Evolutionary conservation across 2,888 invertebrate genomes (phyloP).

Genomic region (Trachelus tabidus): DNA sequence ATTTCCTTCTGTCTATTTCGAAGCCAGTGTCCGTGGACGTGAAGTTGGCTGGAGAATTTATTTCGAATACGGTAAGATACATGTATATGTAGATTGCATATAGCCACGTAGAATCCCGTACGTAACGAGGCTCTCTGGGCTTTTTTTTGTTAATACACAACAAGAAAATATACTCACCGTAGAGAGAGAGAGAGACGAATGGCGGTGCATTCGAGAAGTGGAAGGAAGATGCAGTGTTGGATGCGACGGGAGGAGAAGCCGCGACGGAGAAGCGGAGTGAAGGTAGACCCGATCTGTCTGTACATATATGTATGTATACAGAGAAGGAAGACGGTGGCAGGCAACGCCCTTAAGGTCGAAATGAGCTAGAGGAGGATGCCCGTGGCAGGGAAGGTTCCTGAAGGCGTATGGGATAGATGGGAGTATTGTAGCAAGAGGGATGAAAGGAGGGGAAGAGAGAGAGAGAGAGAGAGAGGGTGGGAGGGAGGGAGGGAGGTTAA

Average conservation of each 20-base stretch:
- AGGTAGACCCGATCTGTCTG: neutral
- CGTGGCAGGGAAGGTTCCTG: slow-evolving; percentile 2
- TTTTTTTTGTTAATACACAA: neutral
- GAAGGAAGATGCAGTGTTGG: neutral
- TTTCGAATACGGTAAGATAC: neutral
- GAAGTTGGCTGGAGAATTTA: neutral
- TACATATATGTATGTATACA: neutral
- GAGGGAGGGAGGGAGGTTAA: slow-evolving; percentile 21
- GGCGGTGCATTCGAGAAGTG: neutral
- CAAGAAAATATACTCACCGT: neutral
- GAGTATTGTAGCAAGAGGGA: slow-evolving; percentile 9
- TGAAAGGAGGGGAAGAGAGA: slow-evolving; percentile 23
- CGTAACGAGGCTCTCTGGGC: neutral
- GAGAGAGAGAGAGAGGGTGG: neutral
- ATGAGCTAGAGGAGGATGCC: slow-evolving; percentile 11
- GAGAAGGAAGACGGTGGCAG: slow-evolving; percentile 17
- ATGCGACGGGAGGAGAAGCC: neutral
- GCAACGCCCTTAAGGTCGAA: slow-evolving; percentile 35
- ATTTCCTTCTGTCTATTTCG: neutral
- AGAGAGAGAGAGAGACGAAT: neutral
- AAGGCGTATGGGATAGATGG: slow-evolving; percentile 21
- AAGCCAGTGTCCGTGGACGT: neutral
- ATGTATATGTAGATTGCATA: neutral
- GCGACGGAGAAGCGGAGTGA: neutral
- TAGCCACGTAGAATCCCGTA: neutral